These are phyloP conservation scores for Otolemur crassicaudatus DNA, from an alignment of 2,797 vertebrate species.

Conservation along the genomic window DNA sequence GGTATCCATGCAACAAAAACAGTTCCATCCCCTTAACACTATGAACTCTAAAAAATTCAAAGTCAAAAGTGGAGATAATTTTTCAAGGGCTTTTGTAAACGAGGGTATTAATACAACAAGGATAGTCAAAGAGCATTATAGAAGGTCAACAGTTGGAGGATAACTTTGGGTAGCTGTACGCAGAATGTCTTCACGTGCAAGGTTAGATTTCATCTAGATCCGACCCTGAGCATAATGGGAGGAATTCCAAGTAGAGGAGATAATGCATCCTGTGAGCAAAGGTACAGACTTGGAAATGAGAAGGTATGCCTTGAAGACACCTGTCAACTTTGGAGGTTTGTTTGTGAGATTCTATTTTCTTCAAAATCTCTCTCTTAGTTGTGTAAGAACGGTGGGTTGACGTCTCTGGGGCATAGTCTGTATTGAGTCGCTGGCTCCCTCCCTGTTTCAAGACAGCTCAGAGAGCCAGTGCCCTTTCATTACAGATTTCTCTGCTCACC, in stretches of 20 bases:
- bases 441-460: slow-evolving; percentile 35
- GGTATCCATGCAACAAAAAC: too few species aligned
- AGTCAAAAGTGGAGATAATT: slow-evolving; percentile 36
- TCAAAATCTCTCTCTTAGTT: background rate
- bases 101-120: background rate
- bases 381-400: background rate
- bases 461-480: slow-evolving; percentile 26
- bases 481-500: slow-evolving; percentile 22
- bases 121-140: background rate
- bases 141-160: background rate
- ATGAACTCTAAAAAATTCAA: background rate
- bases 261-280: background rate
- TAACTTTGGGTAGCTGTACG: background rate
- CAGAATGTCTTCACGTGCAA: background rate
- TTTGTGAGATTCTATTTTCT: slow-evolving; percentile 12
- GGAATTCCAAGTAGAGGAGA: background rate
- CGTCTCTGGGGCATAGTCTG: background rate
- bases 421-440: background rate
- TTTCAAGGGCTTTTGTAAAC: background rate
- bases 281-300: background rate
- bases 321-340: background rate
- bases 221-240: background rate
- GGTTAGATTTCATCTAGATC: slow-evolving; percentile 6
- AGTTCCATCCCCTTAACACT: background rate
- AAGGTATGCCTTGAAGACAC: background rate